Evolutionary conservation across 2,797 vertebrate species (phyloP).

Genomic region (Typhlichthys eigenmanni): DNA sequence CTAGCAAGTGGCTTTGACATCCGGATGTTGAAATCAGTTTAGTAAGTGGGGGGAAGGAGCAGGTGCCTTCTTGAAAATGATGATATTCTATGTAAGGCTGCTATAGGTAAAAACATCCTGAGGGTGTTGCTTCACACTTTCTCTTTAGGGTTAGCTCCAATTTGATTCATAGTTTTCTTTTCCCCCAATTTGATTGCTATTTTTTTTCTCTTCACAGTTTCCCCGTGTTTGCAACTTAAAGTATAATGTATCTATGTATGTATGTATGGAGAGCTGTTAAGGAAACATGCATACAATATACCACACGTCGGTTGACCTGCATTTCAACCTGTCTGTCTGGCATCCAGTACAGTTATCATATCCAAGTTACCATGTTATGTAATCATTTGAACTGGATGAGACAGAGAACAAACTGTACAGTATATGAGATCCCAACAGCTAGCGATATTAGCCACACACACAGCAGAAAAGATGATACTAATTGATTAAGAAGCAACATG

Average conservation of each 20-base stretch:
- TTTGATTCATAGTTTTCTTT: slow-evolving; percentile 15
- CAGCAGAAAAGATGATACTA: slow-evolving; percentile 27
- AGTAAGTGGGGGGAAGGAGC: slow-evolving; percentile 6
- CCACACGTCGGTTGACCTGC: slow-evolving; percentile 1
- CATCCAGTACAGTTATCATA: neutral
- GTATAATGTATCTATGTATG: neutral
- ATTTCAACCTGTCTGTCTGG: neutral
- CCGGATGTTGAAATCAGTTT: slow-evolving; percentile 38
- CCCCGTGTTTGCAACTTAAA: neutral
- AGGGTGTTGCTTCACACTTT: slow-evolving; percentile 30
- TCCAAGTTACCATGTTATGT: slow-evolving; percentile 12
- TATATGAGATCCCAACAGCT: neutral
- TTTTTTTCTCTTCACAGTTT: slow-evolving; percentile 1
- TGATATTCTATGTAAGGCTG: slow-evolving; percentile 29
- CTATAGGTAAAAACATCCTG: slow-evolving; percentile 4
- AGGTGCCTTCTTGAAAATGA: slow-evolving; percentile 22
- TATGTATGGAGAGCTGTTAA: neutral
- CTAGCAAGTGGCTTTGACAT: slow-evolving; percentile 46
- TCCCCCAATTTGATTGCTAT: neutral
- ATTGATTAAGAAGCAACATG: slow-evolving; percentile 45
- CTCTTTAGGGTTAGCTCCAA: slow-evolving; percentile 14
- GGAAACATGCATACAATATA: neutral
- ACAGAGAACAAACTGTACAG: slow-evolving; percentile 6
- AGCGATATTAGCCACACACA: slow-evolving; percentile 16
- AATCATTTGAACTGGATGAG: slow-evolving; percentile 11